These are phyloP conservation scores for Branchellion lobata DNA, from an alignment of 2,888 invertebrate genomes.

Conservation along the genomic window DNA sequence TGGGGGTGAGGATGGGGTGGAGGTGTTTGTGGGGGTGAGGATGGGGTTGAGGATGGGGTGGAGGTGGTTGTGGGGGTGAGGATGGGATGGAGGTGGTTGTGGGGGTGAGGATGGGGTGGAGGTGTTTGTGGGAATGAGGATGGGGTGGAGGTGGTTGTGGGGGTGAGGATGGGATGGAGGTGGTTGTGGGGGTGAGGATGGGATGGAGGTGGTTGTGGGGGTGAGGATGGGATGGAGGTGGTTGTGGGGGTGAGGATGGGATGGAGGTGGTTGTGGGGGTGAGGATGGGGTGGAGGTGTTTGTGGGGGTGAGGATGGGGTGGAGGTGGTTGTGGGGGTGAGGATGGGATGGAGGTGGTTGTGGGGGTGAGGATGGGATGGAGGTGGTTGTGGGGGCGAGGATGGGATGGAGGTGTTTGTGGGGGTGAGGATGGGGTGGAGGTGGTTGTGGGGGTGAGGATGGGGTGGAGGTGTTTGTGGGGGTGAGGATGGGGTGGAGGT, in stretches of 20 bases:
- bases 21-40: too few species aligned
- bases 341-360: neutral
- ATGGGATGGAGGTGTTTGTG: neutral
- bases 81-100: too few species aligned
- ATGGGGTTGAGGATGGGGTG: too few species aligned
- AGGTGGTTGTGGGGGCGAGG: neutral
- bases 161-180: too few species aligned
- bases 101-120: too few species aligned
- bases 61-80: too few species aligned
- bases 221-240: neutral
- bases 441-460: neutral
- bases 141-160: too few species aligned
- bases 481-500: neutral
- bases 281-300: neutral
- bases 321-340: neutral
- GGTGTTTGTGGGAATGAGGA: too few species aligned
- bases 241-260: neutral
- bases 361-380: neutral
- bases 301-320: neutral
- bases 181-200: too few species aligned
- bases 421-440: slow-evolving; percentile 1
- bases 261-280: neutral
- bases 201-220: neutral
- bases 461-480: neutral
- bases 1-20: too few species aligned